Percentiles rank a stretch among this genome's conserved stretches.
phyloP scores from a whole-genome alignment of 2,888 invertebrate species.

The Melipona beecheii region DNA sequence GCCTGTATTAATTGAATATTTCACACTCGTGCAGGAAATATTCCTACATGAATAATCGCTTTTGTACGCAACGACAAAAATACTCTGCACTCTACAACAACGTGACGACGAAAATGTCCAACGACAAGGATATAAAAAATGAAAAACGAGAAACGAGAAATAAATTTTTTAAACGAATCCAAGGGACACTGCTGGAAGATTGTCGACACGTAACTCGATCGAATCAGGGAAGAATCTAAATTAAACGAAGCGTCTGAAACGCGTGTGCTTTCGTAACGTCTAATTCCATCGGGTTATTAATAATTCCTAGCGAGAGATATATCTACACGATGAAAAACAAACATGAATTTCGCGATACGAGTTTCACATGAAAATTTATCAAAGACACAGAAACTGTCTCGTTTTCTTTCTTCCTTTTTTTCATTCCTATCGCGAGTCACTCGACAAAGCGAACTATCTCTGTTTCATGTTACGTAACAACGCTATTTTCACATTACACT shows the following conservation, averaged over 20 bases:
- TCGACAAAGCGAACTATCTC: not conserved
- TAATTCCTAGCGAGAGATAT: not conserved
- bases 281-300: not conserved
- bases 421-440: not conserved
- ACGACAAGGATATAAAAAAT: not conserved
- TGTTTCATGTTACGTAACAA: not conserved
- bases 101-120: too few species aligned
- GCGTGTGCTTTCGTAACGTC: not conserved
- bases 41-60: not conserved
- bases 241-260: not conserved
- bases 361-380: not conserved
- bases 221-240: not conserved
- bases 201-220: not conserved
- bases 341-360: not conserved
- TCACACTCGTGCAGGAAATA: not conserved
- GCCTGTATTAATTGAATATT: not conserved
- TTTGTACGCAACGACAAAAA: not conserved
- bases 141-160: not conserved
- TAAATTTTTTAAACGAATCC: too few species aligned
- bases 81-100: not conserved
- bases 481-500: not conserved
- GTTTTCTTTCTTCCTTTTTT: not conserved
- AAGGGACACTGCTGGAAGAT: not conserved
- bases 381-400: not conserved
- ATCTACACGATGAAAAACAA: not conserved